Percentiles rank a stretch among this genome's conserved stretches.
Evolutionary conservation across 2,113 vertebrate genomes (phyloP).

Genomic region (Falco punctatus): DNA sequence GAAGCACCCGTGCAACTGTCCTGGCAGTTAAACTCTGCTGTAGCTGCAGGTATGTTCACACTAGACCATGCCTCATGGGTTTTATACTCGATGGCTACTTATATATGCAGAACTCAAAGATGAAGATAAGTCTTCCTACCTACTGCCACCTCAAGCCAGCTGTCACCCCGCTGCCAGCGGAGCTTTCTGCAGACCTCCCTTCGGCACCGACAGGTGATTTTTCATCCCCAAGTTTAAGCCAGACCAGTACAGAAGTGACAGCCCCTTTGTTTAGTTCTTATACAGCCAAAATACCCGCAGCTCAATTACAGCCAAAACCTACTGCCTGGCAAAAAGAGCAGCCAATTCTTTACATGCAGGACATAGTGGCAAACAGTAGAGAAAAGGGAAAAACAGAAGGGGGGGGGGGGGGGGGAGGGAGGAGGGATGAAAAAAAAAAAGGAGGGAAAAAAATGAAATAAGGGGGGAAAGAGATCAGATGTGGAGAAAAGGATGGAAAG

Average conservation of each 20-base stretch:
- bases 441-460: neutral
- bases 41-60: neutral
- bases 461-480: accelerated
- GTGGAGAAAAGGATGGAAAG: neutral
- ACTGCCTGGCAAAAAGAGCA: neutral
- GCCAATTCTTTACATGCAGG: neutral
- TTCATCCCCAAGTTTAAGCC: neutral
- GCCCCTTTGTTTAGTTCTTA: neutral
- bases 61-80: neutral
- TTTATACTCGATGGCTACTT: neutral
- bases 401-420: neutral
- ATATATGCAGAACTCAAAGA: neutral
- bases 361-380: neutral
- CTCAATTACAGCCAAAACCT: neutral
- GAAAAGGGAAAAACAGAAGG: neutral
- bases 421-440: neutral
- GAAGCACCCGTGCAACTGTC: neutral
- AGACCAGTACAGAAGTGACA: neutral
- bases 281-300: neutral
- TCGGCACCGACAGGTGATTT: neutral
- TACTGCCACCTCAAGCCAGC: neutral
- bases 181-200: neutral
- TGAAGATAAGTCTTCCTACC: neutral
- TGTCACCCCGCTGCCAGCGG: accelerated
- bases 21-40: neutral